Evolutionary conservation across 2,888 invertebrate species (phyloP).

Genomic region (Pristionchus mayeri): DNA sequence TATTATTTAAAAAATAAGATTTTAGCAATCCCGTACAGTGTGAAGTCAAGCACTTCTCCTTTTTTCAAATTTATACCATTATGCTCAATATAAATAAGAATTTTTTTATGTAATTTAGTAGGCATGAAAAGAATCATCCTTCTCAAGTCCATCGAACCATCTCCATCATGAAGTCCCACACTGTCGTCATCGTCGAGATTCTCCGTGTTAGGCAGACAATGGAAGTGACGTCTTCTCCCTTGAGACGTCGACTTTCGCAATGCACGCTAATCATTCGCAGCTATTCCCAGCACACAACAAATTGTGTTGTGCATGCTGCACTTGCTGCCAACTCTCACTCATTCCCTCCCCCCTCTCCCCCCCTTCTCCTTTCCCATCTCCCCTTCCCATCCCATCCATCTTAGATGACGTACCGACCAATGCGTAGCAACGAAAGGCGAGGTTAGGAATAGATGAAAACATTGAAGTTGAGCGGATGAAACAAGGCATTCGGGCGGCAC

Average conservation of each 20-base stretch:
- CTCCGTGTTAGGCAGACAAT: background rate
- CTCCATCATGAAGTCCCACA: no score
- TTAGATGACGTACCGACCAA: background rate
- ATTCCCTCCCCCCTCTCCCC: background rate
- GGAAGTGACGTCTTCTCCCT: background rate
- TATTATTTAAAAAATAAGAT: no score
- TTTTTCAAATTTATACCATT: no score
- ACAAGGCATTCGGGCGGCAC: background rate
- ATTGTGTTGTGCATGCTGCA: no score
- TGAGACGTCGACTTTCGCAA: background rate
- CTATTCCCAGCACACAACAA: background rate
- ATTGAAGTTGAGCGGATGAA: background rate
- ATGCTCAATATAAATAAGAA: no score
- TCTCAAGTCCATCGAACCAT: no score
- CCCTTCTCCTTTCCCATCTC: background rate
- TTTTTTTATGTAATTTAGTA: no score
- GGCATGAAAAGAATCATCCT: no score
- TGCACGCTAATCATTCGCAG: background rate
- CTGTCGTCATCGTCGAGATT: no score
- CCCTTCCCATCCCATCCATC: slow-evolving; percentile 2
- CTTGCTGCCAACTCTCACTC: background rate
- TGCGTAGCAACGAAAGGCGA: slow-evolving; percentile 17
- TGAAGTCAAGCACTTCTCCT: no score
- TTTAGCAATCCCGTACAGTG: no score
- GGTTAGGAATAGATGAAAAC: background rate